Evolutionary conservation across 2,888 invertebrate genomes (phyloP).

Genomic region (Drosophila subsilvestris): DNA sequence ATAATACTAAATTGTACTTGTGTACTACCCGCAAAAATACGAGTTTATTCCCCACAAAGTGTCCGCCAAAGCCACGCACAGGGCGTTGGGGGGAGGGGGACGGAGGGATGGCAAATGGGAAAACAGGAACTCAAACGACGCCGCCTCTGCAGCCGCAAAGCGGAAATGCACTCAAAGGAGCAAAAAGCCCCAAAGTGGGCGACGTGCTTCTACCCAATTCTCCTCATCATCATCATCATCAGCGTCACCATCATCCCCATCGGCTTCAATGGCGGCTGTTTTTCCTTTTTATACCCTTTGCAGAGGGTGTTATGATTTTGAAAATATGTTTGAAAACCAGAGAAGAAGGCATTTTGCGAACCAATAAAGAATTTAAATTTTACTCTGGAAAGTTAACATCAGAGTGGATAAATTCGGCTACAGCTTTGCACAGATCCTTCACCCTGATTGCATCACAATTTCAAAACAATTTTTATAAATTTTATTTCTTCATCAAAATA

Average conservation of each 20-base stretch:
- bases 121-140: constrained; percentile 46
- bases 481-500: neutral
- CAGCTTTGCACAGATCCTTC: too few relatives aligned
- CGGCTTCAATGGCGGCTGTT: constrained; percentile 69
- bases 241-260: constrained; percentile 26
- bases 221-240: constrained; percentile 15
- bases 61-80: constrained; percentile 53
- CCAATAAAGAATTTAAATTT: too few relatives aligned
- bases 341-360: neutral
- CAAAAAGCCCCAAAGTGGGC: constrained; percentile 26
- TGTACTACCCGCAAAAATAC: constrained; percentile 42
- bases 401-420: too few relatives aligned
- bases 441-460: too few relatives aligned
- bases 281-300: constrained; percentile 11
- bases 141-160: constrained; percentile 44
- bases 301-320: neutral
- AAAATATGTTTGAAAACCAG: neutral
- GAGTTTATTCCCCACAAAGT: constrained; percentile 58
- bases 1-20: constrained; percentile 76
- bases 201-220: constrained; percentile 15
- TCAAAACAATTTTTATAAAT: too few relatives aligned
- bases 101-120: neutral
- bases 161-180: constrained; percentile 68
- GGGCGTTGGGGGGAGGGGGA: neutral
- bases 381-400: too few relatives aligned